These are phyloP conservation scores for Clostera curtula DNA, from an alignment of 2,888 invertebrate species.

Conservation along the genomic window DNA sequence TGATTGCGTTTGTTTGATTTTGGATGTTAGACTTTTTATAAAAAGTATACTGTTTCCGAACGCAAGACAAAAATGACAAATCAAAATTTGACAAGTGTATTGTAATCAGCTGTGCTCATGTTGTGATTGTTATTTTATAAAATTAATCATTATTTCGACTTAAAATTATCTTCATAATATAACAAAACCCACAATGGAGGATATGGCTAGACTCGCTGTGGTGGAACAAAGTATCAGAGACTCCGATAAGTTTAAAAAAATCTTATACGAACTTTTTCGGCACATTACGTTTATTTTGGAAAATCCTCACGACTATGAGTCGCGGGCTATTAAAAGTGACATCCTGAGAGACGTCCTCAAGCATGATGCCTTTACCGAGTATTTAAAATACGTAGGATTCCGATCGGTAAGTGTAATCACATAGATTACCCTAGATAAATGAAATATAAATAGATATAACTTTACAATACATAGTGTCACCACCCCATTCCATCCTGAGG, in stretches of 20 bases:
- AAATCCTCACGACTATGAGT: conserved; percentile 49
- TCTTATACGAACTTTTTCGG: conserved; percentile 46
- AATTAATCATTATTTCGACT: conserved; percentile 11
- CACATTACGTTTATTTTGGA: conserved; percentile 49
- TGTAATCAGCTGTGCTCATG: conserved; percentile 24
- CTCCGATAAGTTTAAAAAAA: conserved; percentile 39
- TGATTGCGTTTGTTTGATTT: no score
- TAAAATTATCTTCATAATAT: conserved; percentile 12
- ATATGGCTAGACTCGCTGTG: conserved; percentile 59
- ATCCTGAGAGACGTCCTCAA: conserved; percentile 33
- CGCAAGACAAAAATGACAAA: conserved; percentile 51
- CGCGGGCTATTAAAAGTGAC: conserved; percentile 41
- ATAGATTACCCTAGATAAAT: no score
- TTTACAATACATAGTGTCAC: no score
- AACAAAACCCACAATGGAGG: conserved; percentile 46
- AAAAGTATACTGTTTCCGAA: conserved; percentile 19
- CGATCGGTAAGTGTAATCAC: conserved; percentile 42
- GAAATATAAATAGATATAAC: no score
- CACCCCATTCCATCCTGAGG: no score
- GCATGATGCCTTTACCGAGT: conserved; percentile 42
- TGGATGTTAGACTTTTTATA: no score
- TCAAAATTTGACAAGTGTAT: conserved; percentile 56
- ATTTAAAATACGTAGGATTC: conserved; percentile 60
- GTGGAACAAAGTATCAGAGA: conserved; percentile 53
- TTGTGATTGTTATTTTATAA: conserved; percentile 19